Base-by-base conservation (phyloP, 2,797 vertebrate species). In the Mus caroli region DNA sequence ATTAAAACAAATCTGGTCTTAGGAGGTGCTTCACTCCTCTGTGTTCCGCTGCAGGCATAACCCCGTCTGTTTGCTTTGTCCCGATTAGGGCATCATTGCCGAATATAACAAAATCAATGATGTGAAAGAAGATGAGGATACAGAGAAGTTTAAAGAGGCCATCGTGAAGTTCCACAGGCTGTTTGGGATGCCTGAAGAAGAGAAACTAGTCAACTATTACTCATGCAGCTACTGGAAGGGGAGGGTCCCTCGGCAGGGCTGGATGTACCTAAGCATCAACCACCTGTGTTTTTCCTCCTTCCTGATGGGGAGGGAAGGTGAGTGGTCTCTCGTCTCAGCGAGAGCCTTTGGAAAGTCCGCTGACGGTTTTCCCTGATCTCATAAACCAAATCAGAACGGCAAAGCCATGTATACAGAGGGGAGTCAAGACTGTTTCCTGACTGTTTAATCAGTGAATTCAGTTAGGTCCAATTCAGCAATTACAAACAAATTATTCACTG, bases 191-290 rank as follows among this genome's bases (percentile, higher is more conserved):
- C 99, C 99, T 0, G 99, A 99, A 73, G 99, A 99, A 94, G 99
- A 99, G 98, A 99, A 99, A 97, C 98, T 99, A 67, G 99, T 99
- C 93, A 99, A 99, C 98, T 99, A 99, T 92, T 99, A 99, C 97
- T 99, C 99, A 52, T 99, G 99, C 98, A 99, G 99, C 98, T 99
- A 99, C 98, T 99, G 99, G 99, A 99, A 99, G 97, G 99, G 99
- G 77, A 99, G 99, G 90, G 99, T 99, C 40, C 99, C 99, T 0
- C 99, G 99, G 0, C 99, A 99, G 98, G 99, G 99, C 67, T 99
- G 99, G 99, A 98, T 99, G 94, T 99, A 99, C 98, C 99, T 99
- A 98, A 99, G 99, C 98, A 99, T 99, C 98, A 99, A 99, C 98
- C 99, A 99, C 97, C 98, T 99, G 79, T 99, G 99, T 98, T 99